phyloP scores from a whole-genome alignment of 1,140 invertebrate genomes.

The Drosophila nasuta region DNA sequence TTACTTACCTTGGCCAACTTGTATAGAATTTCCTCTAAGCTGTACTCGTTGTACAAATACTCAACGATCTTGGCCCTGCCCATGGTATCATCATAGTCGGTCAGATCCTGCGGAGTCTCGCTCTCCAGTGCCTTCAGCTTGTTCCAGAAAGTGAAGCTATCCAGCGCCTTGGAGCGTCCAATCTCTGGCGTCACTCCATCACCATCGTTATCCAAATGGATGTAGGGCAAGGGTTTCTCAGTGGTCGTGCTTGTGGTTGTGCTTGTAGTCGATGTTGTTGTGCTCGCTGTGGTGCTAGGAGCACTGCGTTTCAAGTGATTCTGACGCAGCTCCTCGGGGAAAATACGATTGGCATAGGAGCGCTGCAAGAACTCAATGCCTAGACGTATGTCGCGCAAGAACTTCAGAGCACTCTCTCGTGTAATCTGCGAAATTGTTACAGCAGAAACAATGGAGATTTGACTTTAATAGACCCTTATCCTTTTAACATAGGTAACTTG shows the following conservation, averaged over 20 bases:
- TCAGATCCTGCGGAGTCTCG: constrained; percentile 68
- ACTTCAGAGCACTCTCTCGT: constrained; percentile 89
- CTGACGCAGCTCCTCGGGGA: constrained; percentile 75
- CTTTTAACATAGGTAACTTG: no score
- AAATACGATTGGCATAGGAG: constrained; percentile 86
- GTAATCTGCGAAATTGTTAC: constrained; percentile 86
- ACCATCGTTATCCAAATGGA: constrained; percentile 44
- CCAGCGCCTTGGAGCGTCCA: constrained; percentile 55
- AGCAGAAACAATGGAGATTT: background rate
- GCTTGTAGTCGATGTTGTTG: constrained; percentile 59
- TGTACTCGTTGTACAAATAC: constrained; percentile 89
- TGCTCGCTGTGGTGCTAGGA: constrained; percentile 56
- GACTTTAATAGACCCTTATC: background rate
- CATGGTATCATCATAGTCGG: constrained; percentile 85
- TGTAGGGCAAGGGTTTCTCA: constrained; percentile 68
- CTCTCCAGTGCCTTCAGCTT: constrained; percentile 69
- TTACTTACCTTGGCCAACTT: constrained; percentile 88
- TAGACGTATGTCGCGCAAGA: constrained; percentile 90
- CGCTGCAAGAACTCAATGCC: constrained; percentile 89
- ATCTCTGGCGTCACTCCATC: constrained; percentile 26
- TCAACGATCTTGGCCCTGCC: constrained; percentile 87
- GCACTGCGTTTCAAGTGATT: constrained; percentile 73
- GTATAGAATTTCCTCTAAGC: constrained; percentile 91
- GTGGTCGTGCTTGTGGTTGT: constrained; percentile 68
- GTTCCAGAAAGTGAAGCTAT: constrained; percentile 74